Evolutionary conservation across 2,113 vertebrate species (phyloP), one percentile per base, ranked within the genome.

Genomic region (Dermatemys mawii): DNA sequence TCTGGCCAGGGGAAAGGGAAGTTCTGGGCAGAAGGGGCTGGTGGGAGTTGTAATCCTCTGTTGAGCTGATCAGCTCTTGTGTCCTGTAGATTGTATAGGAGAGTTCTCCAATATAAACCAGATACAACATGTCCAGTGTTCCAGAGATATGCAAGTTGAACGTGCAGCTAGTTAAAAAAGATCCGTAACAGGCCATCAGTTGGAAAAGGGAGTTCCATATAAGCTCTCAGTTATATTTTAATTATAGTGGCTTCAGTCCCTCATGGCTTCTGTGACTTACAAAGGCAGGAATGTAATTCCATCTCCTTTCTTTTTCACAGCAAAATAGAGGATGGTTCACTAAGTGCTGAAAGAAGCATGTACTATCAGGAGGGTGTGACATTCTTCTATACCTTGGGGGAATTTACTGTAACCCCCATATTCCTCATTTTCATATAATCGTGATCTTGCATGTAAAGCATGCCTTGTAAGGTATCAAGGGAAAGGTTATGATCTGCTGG

Each of bases 11-110:
- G 35, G n/a, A 70, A 38, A 38, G n/a, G 35, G 19, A 70, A n/a
- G 9, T 70, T 21, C 17, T 70, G n/a, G 17, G n/a, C 19, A 70
- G 63, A 38, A 19, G n/a, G n/a, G n/a, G n/a, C 9, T 38, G n/a
- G n/a, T 70, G 19, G 63, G 35, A 70, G 19, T 70, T 38, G 57
- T 67, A 67, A 67, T 16, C 35, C 32, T 60, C 32, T 63, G 9
- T 21, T 22, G 19, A 38, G 63, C 14, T 21, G 19, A n/a, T 70
- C 5, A 0, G 0, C 32, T 46, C 21, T 11, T 22, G 17, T 27
- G 50, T 35, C 55, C 29, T 57, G 2, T 27, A 1, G 0, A 0
- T 53, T 88, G 53, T 11, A 7, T 29, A 26, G 0, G 12, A 49
- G 14, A 51, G 7, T 60, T 35, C n/a, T 24, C 44, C 57, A 41